These are phyloP conservation scores for Leucania comma DNA, from an alignment of 2,888 invertebrate genomes.

Conservation along the genomic window DNA sequence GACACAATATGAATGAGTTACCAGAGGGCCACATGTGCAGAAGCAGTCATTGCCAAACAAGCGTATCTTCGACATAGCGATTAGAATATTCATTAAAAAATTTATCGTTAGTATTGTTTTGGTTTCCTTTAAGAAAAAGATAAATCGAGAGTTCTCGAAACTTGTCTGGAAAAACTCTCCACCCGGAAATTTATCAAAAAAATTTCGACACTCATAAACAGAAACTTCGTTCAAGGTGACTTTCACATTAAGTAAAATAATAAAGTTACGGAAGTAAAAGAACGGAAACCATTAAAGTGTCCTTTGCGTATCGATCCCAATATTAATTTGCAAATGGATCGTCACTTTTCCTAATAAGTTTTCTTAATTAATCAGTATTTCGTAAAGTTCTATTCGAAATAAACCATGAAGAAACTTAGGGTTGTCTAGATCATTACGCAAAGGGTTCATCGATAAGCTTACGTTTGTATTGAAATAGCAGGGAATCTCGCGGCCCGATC, in stretches of 20 bases:
- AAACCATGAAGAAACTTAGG: conserved; percentile 42
- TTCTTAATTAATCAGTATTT: conserved; percentile 44
- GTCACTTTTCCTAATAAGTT: conserved; percentile 23
- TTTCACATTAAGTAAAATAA: conserved; percentile 14
- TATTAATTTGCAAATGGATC: conserved; percentile 38
- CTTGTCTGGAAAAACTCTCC: not conserved
- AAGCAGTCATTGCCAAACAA: too few relatives aligned
- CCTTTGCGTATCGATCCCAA: conserved; percentile 26
- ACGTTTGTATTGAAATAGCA: conserved; percentile 54
- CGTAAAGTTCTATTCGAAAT: conserved; percentile 21
- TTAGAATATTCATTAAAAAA: not conserved
- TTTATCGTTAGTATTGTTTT: not conserved
- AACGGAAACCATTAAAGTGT: conserved; percentile 9
- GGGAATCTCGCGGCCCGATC: conserved; percentile 50
- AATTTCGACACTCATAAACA: conserved; percentile 9
- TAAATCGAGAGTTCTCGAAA: not conserved
- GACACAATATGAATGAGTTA: too few relatives aligned
- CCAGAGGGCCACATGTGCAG: too few relatives aligned
- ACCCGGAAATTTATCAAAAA: conserved; percentile 1
- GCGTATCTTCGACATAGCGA: too few relatives aligned
- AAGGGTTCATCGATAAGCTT: conserved; percentile 56
- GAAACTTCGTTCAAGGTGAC: conserved; percentile 19
- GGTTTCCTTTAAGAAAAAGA: not conserved
- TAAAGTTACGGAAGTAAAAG: conserved; percentile 15
- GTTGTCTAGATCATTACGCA: conserved; percentile 44